Percentiles rank a stretch among this genome's conserved stretches.
Evolutionary conservation across 35 echinoderm and acorn worm genomes (phyloP).

Genomic region (Diadema setosum): DNA sequence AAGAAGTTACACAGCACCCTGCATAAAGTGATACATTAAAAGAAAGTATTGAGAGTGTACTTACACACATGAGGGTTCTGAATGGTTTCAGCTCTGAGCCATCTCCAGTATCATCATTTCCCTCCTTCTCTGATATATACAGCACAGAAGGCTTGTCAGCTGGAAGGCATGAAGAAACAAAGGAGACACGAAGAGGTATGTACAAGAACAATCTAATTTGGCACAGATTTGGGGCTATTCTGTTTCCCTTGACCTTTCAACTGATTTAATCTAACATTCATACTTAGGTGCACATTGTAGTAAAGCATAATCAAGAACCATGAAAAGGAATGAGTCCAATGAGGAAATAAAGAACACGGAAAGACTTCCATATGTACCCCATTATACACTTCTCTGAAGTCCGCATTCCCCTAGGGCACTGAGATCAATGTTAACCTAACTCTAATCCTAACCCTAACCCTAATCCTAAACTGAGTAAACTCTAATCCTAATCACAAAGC

Average conservation of each 20-base stretch:
- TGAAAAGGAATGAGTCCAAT: no score
- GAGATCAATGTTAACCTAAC: no score
- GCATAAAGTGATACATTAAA: not conserved
- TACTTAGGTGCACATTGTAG: not conserved
- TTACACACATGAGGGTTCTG: slow-evolving; percentile 75
- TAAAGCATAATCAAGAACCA: not conserved
- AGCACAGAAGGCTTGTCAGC: slow-evolving; percentile 63
- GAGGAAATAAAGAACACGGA: no score
- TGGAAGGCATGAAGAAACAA: not conserved
- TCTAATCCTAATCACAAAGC: no score
- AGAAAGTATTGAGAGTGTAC: not conserved
- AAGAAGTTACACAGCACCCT: not conserved
- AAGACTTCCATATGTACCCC: no score
- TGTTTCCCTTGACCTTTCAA: not conserved
- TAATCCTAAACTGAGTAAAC: no score
- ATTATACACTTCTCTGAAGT: no score
- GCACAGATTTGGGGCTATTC: not conserved
- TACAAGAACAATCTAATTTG: not conserved
- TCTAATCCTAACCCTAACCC: no score
- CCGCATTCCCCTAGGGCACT: no score
- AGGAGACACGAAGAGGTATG: not conserved
- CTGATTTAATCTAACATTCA: not conserved
- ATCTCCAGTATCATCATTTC: slow-evolving; percentile 76
- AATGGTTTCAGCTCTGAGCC: slow-evolving; percentile 83
- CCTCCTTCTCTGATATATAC: slow-evolving; percentile 91